These are phyloP conservation scores for Oreocharis arfaki DNA, from an alignment of 2,113 vertebrate genomes.

Conservation along the genomic window DNA sequence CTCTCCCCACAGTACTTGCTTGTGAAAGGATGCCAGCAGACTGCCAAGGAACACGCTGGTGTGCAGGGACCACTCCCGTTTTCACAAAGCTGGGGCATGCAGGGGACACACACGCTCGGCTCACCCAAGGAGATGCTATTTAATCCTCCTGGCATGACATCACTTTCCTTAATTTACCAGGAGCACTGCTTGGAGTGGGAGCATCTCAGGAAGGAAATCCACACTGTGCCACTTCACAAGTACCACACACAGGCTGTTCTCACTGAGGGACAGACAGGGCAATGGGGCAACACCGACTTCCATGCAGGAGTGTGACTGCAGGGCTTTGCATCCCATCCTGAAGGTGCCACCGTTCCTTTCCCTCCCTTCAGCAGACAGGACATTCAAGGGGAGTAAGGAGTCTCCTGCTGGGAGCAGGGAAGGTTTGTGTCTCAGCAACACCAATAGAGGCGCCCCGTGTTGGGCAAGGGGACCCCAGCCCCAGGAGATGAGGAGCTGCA, in stretches of 20 bases:
- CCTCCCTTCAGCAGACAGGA: fast-evolving
- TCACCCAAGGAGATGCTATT: not conserved
- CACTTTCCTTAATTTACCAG: not conserved
- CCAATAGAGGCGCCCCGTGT: fast-evolving
- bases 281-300: not conserved
- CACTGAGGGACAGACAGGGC: not conserved
- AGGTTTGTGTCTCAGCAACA: not conserved
- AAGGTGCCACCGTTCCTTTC: not conserved
- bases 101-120: not conserved
- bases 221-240: not conserved
- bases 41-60: not conserved
- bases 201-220: not conserved
- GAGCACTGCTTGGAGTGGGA: not conserved
- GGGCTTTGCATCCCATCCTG: not conserved
- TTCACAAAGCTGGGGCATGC: not conserved
- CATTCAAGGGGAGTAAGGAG: not conserved
- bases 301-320: not conserved
- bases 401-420: not conserved
- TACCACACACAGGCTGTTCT: conserved; percentile 22
- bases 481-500: not conserved
- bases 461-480: not conserved
- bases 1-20: not conserved
- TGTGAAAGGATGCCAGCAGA: conserved; percentile 2
- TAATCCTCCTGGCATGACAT: not conserved
- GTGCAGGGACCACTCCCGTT: not conserved